Base-by-base conservation (phyloP, 2,888 invertebrate genomes). In the Pristionchus arcanus region DNA sequence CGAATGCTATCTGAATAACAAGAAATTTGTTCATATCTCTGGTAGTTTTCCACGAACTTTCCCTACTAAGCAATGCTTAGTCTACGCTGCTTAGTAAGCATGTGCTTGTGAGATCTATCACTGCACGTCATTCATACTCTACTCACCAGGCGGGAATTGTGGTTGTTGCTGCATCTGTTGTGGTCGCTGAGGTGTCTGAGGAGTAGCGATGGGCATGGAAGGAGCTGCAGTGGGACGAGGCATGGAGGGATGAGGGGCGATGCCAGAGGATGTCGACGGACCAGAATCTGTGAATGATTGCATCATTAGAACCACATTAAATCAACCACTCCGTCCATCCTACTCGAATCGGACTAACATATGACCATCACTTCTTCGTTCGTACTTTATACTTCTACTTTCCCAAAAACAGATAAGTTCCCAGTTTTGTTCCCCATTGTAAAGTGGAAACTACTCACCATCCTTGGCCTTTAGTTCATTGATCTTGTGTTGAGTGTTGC, bases 401-500 rank as follows among this genome's bases (percentile, higher is more conserved):
- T n/a, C n/a, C n/a, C n/a, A n/a, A n/a, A n/a, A n/a, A n/a, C n/a
- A n/a, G n/a, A n/a, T n/a, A n/a, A n/a, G n/a, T n/a, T n/a, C n/a
- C n/a, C n/a, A n/a, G n/a, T n/a, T n/a, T n/a, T n/a, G n/a, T n/a
- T n/a, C n/a, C n/a, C n/a, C n/a, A n/a, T n/a, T n/a, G n/a, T n/a
- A n/a, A 49, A 49, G 42, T 49, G 42, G 9, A 9, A 3, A 49
- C 42, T 49, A 49, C 87, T 68, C 63, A 87, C 87, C 87, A 42
- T 87, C 87, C 42, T 87, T 87, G 21, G 37, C 68, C 31, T 87
- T 87, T 37, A 87, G n/a, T 53, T 87, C 87, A 28, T 87, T 66
- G n/a, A 87, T 87, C 68, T 87, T 87, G 42, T 87, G 87, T 31
- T 87, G 87, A 7, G 85, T 63, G 21, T n/a, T n/a, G 21, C 63